Conservation (phyloP, 2,888 invertebrate genomes). For the Cheilosia impressa region DNA sequence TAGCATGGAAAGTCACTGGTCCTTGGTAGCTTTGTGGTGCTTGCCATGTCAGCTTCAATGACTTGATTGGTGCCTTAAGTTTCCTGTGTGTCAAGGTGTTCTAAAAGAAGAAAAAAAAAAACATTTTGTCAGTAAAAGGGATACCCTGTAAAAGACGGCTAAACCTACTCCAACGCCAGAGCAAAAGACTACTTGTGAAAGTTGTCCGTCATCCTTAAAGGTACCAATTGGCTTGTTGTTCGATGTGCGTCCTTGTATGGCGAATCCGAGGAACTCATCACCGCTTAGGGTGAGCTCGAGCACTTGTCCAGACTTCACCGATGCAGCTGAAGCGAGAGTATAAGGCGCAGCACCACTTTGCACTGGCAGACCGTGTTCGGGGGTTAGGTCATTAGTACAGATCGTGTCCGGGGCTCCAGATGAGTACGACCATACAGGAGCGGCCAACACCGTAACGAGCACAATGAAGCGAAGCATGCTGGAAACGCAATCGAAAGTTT, state of each 20-base stretch:
- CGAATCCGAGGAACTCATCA: slow-evolving; percentile 87
- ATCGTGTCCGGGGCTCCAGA: slow-evolving; percentile 87
- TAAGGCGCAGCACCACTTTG: slow-evolving; percentile 86
- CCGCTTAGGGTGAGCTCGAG: slow-evolving; percentile 84
- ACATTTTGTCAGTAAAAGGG: neutral
- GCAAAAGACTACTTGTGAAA: slow-evolving; percentile 82
- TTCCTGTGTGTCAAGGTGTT: slow-evolving; percentile 89
- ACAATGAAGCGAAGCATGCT: slow-evolving; percentile 80
- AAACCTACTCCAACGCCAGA: slow-evolving; percentile 78
- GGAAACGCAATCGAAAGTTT: slow-evolving; percentile 16
- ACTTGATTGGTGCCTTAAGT: slow-evolving; percentile 85
- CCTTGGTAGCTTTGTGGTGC: slow-evolving; percentile 87
- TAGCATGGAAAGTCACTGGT: slow-evolving; percentile 87
- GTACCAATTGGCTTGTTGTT: slow-evolving; percentile 86
- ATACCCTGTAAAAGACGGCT: neutral
- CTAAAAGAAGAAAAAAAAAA: slow-evolving; percentile 82
- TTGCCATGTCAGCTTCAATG: slow-evolving; percentile 87
- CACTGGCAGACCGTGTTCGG: slow-evolving; percentile 86
- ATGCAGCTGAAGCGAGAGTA: slow-evolving; percentile 83
- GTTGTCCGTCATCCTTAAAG: slow-evolving; percentile 85
- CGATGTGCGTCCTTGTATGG: slow-evolving; percentile 87
- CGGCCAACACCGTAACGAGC: slow-evolving; percentile 78
- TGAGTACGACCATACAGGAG: slow-evolving; percentile 84
- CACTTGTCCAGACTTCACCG: slow-evolving; percentile 82
- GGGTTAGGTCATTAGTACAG: slow-evolving; percentile 87